These are phyloP conservation scores for Dichetophora obliterata DNA, from an alignment of 2,888 invertebrate genomes.

Conservation along the genomic window DNA sequence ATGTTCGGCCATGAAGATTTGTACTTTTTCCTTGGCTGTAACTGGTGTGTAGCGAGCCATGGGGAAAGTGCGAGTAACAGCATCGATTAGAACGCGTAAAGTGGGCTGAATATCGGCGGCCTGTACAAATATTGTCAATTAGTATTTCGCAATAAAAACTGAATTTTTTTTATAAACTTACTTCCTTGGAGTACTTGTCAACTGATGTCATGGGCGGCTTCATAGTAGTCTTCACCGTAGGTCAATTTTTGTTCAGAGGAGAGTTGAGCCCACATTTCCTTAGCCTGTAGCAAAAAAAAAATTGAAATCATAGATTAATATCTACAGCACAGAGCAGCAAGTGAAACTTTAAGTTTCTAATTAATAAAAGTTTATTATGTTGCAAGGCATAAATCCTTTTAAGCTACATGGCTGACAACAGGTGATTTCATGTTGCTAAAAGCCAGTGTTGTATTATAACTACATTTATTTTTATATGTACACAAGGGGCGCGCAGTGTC, in stretches of 20 bases:
- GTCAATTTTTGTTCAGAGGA: conserved; percentile 82
- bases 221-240: conserved; percentile 88
- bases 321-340: too few species aligned
- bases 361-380: too few species aligned
- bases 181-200: conserved; percentile 82
- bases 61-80: conserved; percentile 85
- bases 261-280: conserved; percentile 85
- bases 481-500: too few species aligned
- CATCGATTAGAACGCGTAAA: conserved; percentile 81
- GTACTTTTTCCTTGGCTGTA: conserved; percentile 82
- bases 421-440: too few species aligned
- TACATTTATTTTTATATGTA: not conserved
- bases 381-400: too few species aligned
- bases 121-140: conserved; percentile 67
- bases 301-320: too few species aligned
- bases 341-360: too few species aligned
- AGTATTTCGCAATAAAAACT: not conserved
- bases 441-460: too few species aligned
- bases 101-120: conserved; percentile 83
- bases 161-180: conserved; percentile 46
- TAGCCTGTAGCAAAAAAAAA: conserved; percentile 72
- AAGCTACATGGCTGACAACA: too few species aligned
- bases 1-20: conserved; percentile 85
- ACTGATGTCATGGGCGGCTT: conserved; percentile 81
- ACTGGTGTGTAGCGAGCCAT: conserved; percentile 87